These are phyloP conservation scores for Dioctria rufipes DNA, from an alignment of 2,888 invertebrate genomes.

Conservation along the genomic window DNA sequence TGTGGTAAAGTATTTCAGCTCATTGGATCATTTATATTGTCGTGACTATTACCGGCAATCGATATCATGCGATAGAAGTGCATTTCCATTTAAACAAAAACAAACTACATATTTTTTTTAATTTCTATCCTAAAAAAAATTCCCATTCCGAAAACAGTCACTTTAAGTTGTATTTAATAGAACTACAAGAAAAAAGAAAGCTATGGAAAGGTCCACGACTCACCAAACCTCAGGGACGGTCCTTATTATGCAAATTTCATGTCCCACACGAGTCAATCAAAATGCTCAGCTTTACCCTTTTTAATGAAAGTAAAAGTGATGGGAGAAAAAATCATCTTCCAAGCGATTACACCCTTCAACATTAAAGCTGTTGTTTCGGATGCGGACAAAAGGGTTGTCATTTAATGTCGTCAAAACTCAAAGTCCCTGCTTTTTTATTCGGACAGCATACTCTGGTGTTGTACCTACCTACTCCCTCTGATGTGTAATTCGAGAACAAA, in stretches of 20 bases:
- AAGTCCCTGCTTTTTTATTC: not conserved
- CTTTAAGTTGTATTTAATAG: no score
- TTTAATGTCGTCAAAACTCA: conserved; percentile 16
- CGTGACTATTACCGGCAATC: no score
- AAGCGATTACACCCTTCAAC: conserved; percentile 55
- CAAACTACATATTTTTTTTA: not conserved
- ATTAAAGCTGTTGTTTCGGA: not conserved
- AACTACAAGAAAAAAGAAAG: no score
- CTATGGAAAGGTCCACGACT: no score
- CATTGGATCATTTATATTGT: no score
- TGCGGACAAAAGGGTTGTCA: conserved; percentile 11
- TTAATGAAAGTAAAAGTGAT: conserved; percentile 31
- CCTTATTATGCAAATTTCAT: conserved; percentile 24
- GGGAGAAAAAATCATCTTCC: conserved; percentile 51
- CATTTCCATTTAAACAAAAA: not conserved
- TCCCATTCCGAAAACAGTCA: not conserved
- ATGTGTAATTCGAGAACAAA: conserved; percentile 15
- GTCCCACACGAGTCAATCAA: conserved; percentile 47
- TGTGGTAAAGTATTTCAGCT: no score
- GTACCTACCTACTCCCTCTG: no score
- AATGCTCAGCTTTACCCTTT: conserved; percentile 28
- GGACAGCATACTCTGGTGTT: no score
- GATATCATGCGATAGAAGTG: no score
- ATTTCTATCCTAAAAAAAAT: not conserved
- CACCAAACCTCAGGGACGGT: no score